phyloP scores from a whole-genome alignment of 1,140 invertebrate genomes.

The Kradibia gibbosae region DNA sequence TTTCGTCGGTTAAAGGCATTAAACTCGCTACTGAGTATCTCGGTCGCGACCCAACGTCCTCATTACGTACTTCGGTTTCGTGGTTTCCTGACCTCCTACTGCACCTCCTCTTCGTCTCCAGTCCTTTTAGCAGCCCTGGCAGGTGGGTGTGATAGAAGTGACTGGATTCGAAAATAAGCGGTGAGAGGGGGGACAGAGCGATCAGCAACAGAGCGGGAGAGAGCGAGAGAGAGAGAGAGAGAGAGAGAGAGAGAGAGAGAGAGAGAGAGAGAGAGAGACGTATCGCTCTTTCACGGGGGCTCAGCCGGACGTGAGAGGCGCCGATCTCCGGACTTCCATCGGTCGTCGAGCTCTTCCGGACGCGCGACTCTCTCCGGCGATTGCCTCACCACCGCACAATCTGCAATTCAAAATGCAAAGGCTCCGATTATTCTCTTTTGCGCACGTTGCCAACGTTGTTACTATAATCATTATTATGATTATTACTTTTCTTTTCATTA shows the following conservation, averaged over 20 bases:
- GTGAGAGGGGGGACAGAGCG: too few relatives aligned
- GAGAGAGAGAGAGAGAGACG: not conserved
- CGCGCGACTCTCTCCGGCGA: not conserved
- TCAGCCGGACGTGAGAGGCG: constrained; percentile 42
- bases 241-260: not conserved
- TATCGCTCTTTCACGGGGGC: not conserved
- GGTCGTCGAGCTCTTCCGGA: constrained; percentile 8
- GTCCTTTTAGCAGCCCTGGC: not conserved
- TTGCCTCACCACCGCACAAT: constrained; percentile 25
- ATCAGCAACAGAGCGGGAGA: too few relatives aligned
- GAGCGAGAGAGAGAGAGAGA: not conserved
- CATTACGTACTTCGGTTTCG: not conserved
- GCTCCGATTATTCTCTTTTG: not conserved
- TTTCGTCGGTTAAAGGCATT: not conserved
- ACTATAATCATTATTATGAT: too few relatives aligned
- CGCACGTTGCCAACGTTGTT: not conserved
- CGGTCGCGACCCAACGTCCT: not conserved
- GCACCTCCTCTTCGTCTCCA: not conserved
- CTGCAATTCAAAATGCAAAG: constrained; percentile 30
- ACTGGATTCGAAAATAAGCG: too few relatives aligned
- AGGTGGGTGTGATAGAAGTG: not conserved
- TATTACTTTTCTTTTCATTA: too few relatives aligned
- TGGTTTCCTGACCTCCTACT: constrained; percentile 17
- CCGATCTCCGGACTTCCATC: constrained; percentile 30
- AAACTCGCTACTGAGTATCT: not conserved